Base-by-base conservation (phyloP, 2,113 vertebrate species). In the Cnemophilus loriae region DNA sequence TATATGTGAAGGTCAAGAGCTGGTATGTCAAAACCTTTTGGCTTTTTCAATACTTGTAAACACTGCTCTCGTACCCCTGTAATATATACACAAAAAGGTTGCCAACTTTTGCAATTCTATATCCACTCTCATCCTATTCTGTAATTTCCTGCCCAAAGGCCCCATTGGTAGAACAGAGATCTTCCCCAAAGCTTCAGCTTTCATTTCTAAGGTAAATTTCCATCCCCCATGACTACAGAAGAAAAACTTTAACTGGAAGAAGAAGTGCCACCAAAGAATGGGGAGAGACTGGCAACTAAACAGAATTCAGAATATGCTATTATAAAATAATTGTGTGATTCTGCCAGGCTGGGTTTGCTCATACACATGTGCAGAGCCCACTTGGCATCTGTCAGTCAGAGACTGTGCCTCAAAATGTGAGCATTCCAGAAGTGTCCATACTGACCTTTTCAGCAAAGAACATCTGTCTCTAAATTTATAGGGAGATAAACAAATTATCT, bases 1-100 rank as follows among this genome's bases (percentile, higher is more conserved):
- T 85, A 28, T 30, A 44, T 56, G 86, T 73, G 79, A 95, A 97
- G 95, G 93, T 85, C 90, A 91, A n/a, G 71, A 92, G 74, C 61
- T 83, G 42, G 70, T 81, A 59, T 83, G 82, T 94, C 79, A 92
- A 90, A 93, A 92, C 55, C 49, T 65, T 86, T 71, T 64, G 59
- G 71, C 68, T 90, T 94, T 83, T 86, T 86, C 67, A 86, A 47
- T 61, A 47, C 27, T 52, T 73, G 70, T 44, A 69, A 68, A 93
- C 75, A 91, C 32, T 67, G 16, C 52, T 77, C 79, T 90, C 68
- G 46, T 85, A 89, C 94, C 60, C 42, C 47, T 78, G 79, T 75
- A 90, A 86, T 47, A 94, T 63, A 84, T 55, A 86, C 63, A 86
- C 4, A 8, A 18, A 91, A 65, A 88, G 55, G 59, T 65, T 96